Evolutionary conservation across 2,797 vertebrate species (phyloP).

Genomic region (Tragelaphus eurycerus): DNA sequence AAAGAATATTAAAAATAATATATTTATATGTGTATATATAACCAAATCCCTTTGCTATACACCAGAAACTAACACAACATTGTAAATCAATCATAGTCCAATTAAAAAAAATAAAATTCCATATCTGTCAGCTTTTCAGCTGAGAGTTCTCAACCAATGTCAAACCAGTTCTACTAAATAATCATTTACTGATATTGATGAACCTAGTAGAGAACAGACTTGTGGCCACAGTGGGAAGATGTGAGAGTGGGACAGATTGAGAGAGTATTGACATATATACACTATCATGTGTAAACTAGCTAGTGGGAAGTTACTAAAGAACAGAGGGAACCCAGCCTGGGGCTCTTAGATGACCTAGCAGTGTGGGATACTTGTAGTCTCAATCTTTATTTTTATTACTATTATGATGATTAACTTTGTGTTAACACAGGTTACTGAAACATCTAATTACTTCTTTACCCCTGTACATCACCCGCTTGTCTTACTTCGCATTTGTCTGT

Average conservation of each 20-base stretch:
- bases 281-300: not conserved
- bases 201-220: not conserved
- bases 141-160: not conserved
- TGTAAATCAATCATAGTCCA: not conserved
- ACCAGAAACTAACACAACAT: not conserved
- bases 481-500: not conserved
- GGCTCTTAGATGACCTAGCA: not conserved
- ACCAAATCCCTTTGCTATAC: too few species aligned
- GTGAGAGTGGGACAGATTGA: not conserved
- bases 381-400: not conserved
- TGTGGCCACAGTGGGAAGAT: not conserved
- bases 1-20: not conserved
- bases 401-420: not conserved
- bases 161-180: not conserved
- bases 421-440: not conserved
- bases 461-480: not conserved
- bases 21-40: too few species aligned
- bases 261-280: not conserved
- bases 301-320: not conserved
- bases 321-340: not conserved
- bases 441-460: not conserved
- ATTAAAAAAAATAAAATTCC: not conserved
- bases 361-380: accelerated
- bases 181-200: not conserved
- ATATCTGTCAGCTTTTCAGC: not conserved